These are phyloP conservation scores for Pocillopora verrucosa DNA, from an alignment of 64 coral and sea anemone genomes.

Conservation along the genomic window DNA sequence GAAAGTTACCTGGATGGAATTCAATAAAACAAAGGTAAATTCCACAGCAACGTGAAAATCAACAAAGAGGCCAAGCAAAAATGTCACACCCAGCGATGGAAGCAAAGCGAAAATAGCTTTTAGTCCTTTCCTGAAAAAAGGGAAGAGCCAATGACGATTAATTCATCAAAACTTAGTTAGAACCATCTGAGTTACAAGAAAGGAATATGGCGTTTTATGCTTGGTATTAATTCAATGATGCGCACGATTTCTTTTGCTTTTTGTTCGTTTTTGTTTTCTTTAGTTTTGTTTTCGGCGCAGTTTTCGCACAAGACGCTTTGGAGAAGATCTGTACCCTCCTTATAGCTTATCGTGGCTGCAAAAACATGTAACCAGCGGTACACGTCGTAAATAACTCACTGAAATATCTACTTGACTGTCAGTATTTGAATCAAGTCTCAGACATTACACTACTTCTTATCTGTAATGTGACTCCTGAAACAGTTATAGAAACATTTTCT, in stretches of 20 bases:
- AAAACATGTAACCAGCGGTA: no score
- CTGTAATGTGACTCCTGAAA: no score
- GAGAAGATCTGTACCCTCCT: neutral
- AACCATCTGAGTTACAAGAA: neutral
- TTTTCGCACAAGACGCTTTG: neutral
- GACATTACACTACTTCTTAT: neutral
- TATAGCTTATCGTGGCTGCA: neutral
- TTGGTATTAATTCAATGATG: no score
- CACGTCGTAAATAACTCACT: no score
- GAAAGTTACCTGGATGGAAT: constrained; percentile 9
- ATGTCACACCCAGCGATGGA: constrained; percentile 20
- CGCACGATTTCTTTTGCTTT: no score
- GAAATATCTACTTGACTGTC: no score
- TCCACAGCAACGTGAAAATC: neutral
- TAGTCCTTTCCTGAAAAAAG: neutral
- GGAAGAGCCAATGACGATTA: neutral
- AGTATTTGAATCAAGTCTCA: neutral
- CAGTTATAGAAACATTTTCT: no score
- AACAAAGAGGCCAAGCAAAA: constrained; percentile 19
- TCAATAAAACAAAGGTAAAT: constrained; percentile 4
- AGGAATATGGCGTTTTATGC: no score
- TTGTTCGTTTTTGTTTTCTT: no score
- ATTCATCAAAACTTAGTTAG: neutral
- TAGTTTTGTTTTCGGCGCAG: no score
- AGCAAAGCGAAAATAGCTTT: constrained; percentile 8